Percentiles rank a stretch among this genome's conserved stretches.
Conservation (phyloP, 2,888 invertebrate species). For the Calliphora vomitoria region DNA sequence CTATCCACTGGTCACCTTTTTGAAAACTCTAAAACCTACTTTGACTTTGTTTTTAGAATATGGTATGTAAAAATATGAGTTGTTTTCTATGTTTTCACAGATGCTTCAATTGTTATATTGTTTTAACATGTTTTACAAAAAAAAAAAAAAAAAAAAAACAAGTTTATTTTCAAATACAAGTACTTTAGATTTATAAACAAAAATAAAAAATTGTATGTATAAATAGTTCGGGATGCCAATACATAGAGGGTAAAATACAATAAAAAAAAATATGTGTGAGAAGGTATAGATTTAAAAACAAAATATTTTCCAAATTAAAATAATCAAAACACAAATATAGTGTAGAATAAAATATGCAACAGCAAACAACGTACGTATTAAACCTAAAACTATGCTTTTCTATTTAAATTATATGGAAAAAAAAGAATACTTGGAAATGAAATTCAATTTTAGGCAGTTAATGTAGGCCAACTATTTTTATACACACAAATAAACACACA, state of each 20-base stretch:
- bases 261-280: background rate
- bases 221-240: constrained; percentile 16
- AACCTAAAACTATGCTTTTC: constrained; percentile 31
- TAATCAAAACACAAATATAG: constrained; percentile 4
- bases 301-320: constrained; percentile 3
- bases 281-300: background rate
- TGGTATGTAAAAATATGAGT: constrained; percentile 41
- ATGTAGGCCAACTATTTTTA: constrained; percentile 7
- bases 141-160: constrained; percentile 7
- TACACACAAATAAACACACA: background rate
- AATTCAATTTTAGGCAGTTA: background rate
- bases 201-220: background rate
- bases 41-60: constrained; percentile 20
- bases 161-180: constrained; percentile 6
- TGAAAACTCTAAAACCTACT: background rate
- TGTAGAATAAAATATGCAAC: constrained; percentile 18
- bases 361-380: background rate
- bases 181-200: constrained; percentile 21
- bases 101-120: constrained; percentile 68
- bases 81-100: constrained; percentile 64
- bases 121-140: constrained; percentile 52
- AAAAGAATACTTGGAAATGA: background rate
- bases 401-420: background rate
- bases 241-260: background rate
- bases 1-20: constrained; percentile 40